These are phyloP conservation scores for Neotoxoptera formosana DNA, from an alignment of 1,140 invertebrate genomes.

Conservation along the genomic window DNA sequence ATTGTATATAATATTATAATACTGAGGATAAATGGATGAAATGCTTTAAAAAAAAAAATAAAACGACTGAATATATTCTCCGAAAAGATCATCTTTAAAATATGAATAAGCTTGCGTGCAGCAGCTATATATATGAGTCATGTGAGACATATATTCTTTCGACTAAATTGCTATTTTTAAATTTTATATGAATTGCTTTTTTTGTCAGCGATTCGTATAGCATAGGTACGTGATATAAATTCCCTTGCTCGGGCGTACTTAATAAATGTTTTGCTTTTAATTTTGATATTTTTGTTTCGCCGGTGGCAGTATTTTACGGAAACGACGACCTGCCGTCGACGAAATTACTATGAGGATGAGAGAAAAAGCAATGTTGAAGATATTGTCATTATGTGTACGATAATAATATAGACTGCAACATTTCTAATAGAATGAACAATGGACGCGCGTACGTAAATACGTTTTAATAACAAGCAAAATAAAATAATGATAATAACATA, in stretches of 20 bases:
- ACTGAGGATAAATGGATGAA: not conserved
- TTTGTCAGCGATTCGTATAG: not conserved
- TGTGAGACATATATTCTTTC: constrained; percentile 9
- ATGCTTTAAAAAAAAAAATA: not conserved
- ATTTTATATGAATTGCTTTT: constrained; percentile 14
- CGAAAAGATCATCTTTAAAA: not conserved
- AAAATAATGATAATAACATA: constrained; percentile 7
- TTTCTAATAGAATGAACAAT: not conserved
- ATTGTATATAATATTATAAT: not conserved
- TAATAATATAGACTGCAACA: not conserved
- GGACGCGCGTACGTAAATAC: not conserved
- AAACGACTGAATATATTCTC: not conserved
- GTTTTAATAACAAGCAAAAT: not conserved
- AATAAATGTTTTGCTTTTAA: not conserved
- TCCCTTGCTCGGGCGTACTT: not conserved
- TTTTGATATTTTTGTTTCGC: not conserved
- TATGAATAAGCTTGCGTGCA: not conserved
- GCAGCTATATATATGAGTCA: not conserved
- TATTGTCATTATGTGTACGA: not conserved
- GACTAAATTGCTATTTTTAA: constrained; percentile 7
- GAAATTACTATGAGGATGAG: not conserved
- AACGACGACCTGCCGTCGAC: not conserved
- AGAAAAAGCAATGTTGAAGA: not conserved
- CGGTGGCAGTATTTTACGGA: not conserved
- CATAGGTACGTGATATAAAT: not conserved